A percentile compares a stretch with the other conserved stretches of the same genome.
These are phyloP conservation scores for Manis pentadactyla DNA, from an alignment of 2,797 vertebrate species.

Conservation along the genomic window DNA sequence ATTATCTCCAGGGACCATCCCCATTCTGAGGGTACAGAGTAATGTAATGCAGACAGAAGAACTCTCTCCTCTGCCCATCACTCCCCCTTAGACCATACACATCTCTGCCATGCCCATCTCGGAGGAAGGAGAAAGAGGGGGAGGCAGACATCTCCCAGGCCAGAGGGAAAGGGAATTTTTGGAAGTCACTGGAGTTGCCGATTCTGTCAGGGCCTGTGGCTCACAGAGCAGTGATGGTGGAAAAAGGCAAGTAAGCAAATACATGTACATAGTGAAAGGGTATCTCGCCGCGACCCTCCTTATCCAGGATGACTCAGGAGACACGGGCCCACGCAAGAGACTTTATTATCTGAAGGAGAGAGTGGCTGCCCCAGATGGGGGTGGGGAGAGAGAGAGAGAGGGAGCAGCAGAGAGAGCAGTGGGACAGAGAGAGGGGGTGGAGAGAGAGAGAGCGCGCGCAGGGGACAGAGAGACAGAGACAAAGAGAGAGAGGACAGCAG, in stretches of 20 bases:
- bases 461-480: too few species aligned
- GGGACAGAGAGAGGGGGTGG: too few species aligned
- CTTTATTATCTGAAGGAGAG: too few species aligned
- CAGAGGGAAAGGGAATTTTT: background rate
- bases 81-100: background rate
- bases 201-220: background rate
- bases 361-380: too few species aligned
- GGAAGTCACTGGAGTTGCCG: background rate
- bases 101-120: background rate
- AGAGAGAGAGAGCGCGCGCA: too few species aligned
- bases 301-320: too few species aligned
- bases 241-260: background rate
- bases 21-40: background rate
- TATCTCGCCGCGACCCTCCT: too few species aligned
- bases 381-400: too few species aligned
- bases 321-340: too few species aligned
- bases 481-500: too few species aligned
- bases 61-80: background rate
- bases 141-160: background rate
- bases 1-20: background rate
- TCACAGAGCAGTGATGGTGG: background rate
- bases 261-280: background rate
- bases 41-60: background rate
- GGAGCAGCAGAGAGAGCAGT: too few species aligned
- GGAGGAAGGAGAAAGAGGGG: background rate